phyloP scores from a whole-genome alignment of 2,888 invertebrate genomes.

The Geophilus truncorum region DNA sequence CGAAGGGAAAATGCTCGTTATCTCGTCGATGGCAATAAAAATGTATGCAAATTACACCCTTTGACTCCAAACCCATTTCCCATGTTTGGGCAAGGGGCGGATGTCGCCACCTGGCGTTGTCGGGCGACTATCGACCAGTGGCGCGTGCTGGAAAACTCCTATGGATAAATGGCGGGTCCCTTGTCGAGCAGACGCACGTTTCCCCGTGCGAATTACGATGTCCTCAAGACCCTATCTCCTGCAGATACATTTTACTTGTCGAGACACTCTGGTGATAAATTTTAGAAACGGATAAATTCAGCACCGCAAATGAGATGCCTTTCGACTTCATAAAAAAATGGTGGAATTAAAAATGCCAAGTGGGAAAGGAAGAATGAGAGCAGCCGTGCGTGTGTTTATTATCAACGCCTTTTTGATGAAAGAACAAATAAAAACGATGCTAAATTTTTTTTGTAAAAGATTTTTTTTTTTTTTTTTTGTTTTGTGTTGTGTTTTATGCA shows the following conservation, averaged over 20 bases:
- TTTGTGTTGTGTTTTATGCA: no score
- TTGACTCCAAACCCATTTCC: conserved; percentile 17
- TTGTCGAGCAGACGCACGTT: conserved; percentile 5
- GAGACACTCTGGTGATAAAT: conserved; percentile 10
- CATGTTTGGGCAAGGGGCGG: background rate
- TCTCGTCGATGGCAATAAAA: background rate
- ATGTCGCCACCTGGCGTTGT: conserved; percentile 17
- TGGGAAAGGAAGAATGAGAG: background rate
- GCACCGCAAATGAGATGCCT: conserved; percentile 20
- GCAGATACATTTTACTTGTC: conserved; percentile 19
- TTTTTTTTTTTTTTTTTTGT: background rate
- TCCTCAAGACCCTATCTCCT: conserved; percentile 23
- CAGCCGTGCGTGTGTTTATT: background rate
- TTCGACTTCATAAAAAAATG: background rate
- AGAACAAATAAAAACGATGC: background rate
- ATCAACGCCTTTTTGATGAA: background rate
- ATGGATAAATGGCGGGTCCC: conserved; percentile 25
- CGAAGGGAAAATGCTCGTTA: background rate
- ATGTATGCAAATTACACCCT: conserved; percentile 12
- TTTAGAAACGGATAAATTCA: background rate
- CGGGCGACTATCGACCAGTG: background rate
- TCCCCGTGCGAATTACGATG: conserved; percentile 24
- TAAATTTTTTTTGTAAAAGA: background rate
- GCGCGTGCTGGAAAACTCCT: background rate
- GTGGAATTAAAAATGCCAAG: background rate